Base-by-base conservation (phyloP, 2,113 vertebrate species). In the Baryphthengus martii region DNA sequence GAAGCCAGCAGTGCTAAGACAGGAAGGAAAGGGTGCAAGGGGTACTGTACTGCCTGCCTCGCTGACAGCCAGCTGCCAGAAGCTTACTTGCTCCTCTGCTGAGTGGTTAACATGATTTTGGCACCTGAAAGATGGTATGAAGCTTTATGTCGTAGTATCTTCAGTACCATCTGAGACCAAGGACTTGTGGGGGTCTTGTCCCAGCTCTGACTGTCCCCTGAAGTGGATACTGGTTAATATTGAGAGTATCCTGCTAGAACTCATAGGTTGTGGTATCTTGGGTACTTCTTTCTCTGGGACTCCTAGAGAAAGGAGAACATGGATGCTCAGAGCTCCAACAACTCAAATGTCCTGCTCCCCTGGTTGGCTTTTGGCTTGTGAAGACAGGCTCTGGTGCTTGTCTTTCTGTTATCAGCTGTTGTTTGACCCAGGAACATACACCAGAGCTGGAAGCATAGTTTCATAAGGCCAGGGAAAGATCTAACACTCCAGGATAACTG, bases 281-380 rank as follows among this genome's bases (percentile, higher is more conserved):
- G 21, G 19, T 0, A 0, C 14, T 66, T n/a, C 11, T 83, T 76
- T 80, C 31, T 49, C 19, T 35, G 47, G 28, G 20, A 17, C 24
- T 49, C 39, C 29, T 28, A 7, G 24, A 29, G 0, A 0, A 81
- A 72, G 42, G 14, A 62, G 15, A 58, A 15, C 8, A 13, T 0
- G 7, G 23, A 23, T 59, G 31, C 21, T 82, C 26, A 55, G 52
- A 44, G 9, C 16, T 83, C 42, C 53, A 61, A 31, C 31, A 82
- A 1, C 11, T 12, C 58, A 65, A 84, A 68, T 7, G 2, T 40
- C 14, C 76, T n/a, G 10, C 44, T 95, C 42, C 8, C 47, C 19
- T 59, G 7, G 10, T 17, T 82, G 44, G 8, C 7, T 44, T 85
- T 82, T 72, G 70, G 13, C 31, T 68, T 52, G 12, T 78, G 49